Evolutionary conservation across 2,888 invertebrate species (phyloP), one percentile per base, ranked within the genome.

Genomic region (Loripinus fragilis): DNA sequence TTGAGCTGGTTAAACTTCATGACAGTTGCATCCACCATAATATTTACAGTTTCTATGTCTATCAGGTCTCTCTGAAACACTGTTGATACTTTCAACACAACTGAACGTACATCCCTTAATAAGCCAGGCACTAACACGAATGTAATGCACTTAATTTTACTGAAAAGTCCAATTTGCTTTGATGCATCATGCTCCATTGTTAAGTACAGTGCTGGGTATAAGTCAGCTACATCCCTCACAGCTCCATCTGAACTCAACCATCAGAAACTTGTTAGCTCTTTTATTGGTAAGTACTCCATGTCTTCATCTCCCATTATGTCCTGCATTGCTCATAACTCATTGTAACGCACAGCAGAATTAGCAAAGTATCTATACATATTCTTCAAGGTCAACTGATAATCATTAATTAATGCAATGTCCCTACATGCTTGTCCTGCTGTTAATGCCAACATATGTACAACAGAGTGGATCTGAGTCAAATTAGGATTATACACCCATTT

Each of bases 351-450:
- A 45, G 76, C 78, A 38, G 71, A 76, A 66, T 76, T 71, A 25
- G 71, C 45, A 50, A 67, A 76, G 38, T 66, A 82, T 30, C 67
- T 67, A 48, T 75, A 82, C 2, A 81, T 25, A 41, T 71, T 71
- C 42, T 82, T 76, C 28, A 79, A 28, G 7, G 67, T 76, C 0
- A 17, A 12, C 45, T 80, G 75, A 35, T 70, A 80, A 3, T 78
- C 77, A n/a, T 60, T 25, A 42, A 83, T 72, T 28, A 30, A 30
- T 10, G 67, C 25, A 17, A 73, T 48, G 45, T 78, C 68, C 48
- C 65, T 76, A 20, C 74, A 70, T 17, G 82, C 82, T 55, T 82
- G 79, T 33, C 76, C 76, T 15, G 77, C 82, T n/a, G 82, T 79
- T 2, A 82, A 68, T 52, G 79, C 79, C 1, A 82, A 28, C 15